Percentiles rank a stretch among this genome's conserved stretches.
phyloP scores from a whole-genome alignment of 2,797 vertebrate genomes.

The Moxostoma hubbsi region DNA sequence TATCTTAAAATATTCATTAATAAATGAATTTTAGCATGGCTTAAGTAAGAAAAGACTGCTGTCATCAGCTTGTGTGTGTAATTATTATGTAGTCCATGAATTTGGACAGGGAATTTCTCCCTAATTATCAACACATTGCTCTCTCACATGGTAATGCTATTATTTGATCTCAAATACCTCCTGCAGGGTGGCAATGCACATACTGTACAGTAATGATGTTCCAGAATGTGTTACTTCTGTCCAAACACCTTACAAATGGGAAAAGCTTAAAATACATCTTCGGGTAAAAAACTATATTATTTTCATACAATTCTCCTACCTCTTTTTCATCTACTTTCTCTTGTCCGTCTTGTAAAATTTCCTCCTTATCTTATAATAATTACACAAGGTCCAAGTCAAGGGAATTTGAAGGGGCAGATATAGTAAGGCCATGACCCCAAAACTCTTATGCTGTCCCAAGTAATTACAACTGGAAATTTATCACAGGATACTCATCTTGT shows the following conservation, averaged over 20 bases:
- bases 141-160: slow-evolving; percentile 40
- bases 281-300: not conserved
- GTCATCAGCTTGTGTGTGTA: slow-evolving; percentile 77
- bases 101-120: slow-evolving; percentile 33
- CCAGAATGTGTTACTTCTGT: slow-evolving; percentile 21
- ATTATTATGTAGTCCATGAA: slow-evolving; percentile 66
- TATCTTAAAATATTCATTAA: slow-evolving; percentile 49
- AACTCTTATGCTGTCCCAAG: not conserved
- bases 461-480: slow-evolving; percentile 46
- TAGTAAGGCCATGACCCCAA: slow-evolving; percentile 24
- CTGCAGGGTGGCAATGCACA: slow-evolving; percentile 36
- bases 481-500: slow-evolving; percentile 24
- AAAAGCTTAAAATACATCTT: slow-evolving; percentile 22
- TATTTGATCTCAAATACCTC: slow-evolving; percentile 43
- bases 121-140: slow-evolving; percentile 47
- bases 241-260: slow-evolving; percentile 30
- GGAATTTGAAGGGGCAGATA: slow-evolving; percentile 28
- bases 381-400: slow-evolving; percentile 26
- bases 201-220: slow-evolving; percentile 20
- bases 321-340: slow-evolving; percentile 13
- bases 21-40: slow-evolving; percentile 52
- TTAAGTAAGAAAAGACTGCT: slow-evolving; percentile 80
- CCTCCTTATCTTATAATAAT: slow-evolving; percentile 23
- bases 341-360: slow-evolving; percentile 6
- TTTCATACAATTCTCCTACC: not conserved